phyloP scores from a whole-genome alignment of 2,113 vertebrate genomes.

The Myanophis thanlyinensis region DNA sequence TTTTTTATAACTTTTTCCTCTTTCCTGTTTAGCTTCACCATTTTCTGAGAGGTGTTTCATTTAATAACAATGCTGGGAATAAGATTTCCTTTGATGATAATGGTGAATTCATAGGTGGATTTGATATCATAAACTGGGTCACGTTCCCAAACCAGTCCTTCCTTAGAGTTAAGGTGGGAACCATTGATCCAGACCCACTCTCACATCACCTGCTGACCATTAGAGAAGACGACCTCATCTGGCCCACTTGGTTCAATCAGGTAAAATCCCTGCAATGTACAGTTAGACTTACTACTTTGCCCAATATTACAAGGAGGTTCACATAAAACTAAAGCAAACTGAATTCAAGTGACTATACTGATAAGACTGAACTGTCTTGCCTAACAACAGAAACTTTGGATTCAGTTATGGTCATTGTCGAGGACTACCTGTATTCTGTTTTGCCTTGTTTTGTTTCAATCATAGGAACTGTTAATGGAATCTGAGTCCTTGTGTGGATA shows the following conservation, averaged over 20 bases:
- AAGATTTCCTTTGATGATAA: neutral
- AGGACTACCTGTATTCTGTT: neutral
- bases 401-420: too few species aligned
- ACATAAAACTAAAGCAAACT: neutral
- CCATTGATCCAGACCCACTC: neutral
- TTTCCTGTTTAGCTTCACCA: neutral
- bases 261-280: neutral
- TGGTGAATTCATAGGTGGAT: neutral
- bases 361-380: neutral
- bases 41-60: neutral
- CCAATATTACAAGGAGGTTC: neutral
- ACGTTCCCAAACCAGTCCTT: neutral
- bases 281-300: neutral
- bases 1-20: neutral
- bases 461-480: neutral
- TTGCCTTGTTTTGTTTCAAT: neutral
- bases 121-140: slow-evolving; percentile 6
- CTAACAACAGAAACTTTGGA: neutral
- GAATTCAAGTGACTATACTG: neutral
- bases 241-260: neutral
- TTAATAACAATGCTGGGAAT: neutral
- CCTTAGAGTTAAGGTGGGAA: neutral
- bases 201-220: neutral
- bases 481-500: neutral
- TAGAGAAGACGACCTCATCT: neutral